Evolutionary conservation across 2,888 invertebrate species (phyloP).

Genomic region (Odontocerum albicorne): DNA sequence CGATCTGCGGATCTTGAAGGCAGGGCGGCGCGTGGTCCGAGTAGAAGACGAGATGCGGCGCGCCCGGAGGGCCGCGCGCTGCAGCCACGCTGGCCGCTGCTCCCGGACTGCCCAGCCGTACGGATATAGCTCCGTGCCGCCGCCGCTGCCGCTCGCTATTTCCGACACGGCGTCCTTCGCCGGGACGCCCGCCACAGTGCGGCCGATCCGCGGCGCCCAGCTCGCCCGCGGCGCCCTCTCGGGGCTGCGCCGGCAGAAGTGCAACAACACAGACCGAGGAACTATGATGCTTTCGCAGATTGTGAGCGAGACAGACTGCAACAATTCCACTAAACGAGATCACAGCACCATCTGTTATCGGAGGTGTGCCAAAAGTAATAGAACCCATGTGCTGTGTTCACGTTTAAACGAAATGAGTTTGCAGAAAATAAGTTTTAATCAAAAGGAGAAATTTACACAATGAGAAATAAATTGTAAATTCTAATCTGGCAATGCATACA

Average conservation of each 20-base stretch:
- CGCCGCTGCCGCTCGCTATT: slow-evolving; percentile 37
- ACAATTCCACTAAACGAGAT: too few species aligned
- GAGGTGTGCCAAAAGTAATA: too few species aligned
- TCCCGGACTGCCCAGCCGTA: slow-evolving; percentile 33
- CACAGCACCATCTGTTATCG: too few species aligned
- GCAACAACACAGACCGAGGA: slow-evolving; percentile 35
- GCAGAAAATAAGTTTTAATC: too few species aligned
- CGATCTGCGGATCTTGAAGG: slow-evolving; percentile 58
- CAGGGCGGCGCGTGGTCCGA: slow-evolving; percentile 71
- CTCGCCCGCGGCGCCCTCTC: slow-evolving; percentile 42
- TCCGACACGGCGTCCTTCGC: slow-evolving; percentile 43
- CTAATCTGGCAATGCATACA: too few species aligned
- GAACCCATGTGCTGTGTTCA: too few species aligned
- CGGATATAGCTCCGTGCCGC: slow-evolving; percentile 30
- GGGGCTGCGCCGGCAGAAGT: slow-evolving; percentile 29
- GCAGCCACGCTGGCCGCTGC: slow-evolving; percentile 37
- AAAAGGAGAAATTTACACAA: too few species aligned
- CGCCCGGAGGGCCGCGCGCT: slow-evolving; percentile 43
- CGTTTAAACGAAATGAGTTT: too few species aligned
- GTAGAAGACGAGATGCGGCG: slow-evolving; percentile 79
- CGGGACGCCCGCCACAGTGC: slow-evolving; percentile 50
- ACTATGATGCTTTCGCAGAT: too few species aligned
- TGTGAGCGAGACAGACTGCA: too few species aligned
- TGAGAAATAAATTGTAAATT: too few species aligned
- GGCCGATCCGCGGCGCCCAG: slow-evolving; percentile 43